Evolutionary conservation across 2,888 invertebrate genomes (phyloP), one percentile per base, ranked within the genome.

Genomic region (Campoletis raptor): DNA sequence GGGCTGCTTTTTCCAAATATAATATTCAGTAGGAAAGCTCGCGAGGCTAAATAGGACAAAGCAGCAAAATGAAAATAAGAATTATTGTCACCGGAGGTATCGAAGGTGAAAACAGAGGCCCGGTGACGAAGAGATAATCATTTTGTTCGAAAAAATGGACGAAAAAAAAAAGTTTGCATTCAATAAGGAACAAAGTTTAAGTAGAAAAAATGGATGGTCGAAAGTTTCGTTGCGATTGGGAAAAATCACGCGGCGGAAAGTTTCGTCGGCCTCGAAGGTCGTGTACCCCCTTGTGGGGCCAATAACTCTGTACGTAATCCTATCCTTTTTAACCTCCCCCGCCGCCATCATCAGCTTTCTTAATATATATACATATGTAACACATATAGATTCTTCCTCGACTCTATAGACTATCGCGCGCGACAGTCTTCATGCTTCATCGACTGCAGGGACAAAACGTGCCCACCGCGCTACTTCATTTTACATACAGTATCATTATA

Each of bases 341-440:
- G 37, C 24, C 52, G 24, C 30, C 30, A 76, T 77, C 70, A n/a
- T 73, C 73, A 45, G 36, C 64, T 45, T 48, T 45, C 18, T 36
- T 30, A 45, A 10, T 24, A 18, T 30, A n/a, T 52, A 3, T 30
- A 30, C 30, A 30, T 2, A 30, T 2, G 30, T 3, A 30, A 37
- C 54, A 45, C 15, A 24, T 70, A 30, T 81, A 61, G 61, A 82
- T 78, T 85, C 48, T 79, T 80, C 69, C 80, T 83, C 83, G 83
- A 76, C 77, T 83, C 74, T 66, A 67, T 72, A 66, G 77, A 70
- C 42, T 18, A 48, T 78, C 54, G 36, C 21, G 45, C 36, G 73
- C 78, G 78, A 73, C 64, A 52, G 61, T 81, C 83, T 79, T 69
- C 73, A 73, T 61, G 85, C 76, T 85, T 79, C 82, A 78, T 80